These are phyloP conservation scores for Nematolebias whitei DNA, from an alignment of 2,113 vertebrate genomes.

Conservation along the genomic window DNA sequence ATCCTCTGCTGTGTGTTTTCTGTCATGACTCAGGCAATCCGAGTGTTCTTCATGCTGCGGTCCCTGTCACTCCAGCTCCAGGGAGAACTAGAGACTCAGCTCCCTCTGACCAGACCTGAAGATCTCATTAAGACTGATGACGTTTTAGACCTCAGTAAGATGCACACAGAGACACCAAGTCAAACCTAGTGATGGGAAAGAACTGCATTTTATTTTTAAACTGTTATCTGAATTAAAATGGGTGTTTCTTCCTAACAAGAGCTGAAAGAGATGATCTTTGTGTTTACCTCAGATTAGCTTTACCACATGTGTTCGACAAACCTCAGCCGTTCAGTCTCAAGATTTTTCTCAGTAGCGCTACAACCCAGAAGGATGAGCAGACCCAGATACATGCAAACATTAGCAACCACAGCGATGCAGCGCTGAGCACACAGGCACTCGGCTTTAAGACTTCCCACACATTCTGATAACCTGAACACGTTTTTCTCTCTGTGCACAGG, in stretches of 20 bases:
- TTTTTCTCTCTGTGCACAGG: slow-evolving; percentile 17
- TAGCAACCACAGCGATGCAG: slow-evolving; percentile 16
- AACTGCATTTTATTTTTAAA: not conserved
- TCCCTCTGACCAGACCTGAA: slow-evolving; percentile 92
- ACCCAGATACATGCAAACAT: not conserved
- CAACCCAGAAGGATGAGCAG: not conserved
- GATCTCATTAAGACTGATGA: slow-evolving; percentile 97
- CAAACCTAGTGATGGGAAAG: not conserved
- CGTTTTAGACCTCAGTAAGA: slow-evolving; percentile 97
- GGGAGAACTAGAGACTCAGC: slow-evolving; percentile 90
- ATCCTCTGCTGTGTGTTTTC: not conserved
- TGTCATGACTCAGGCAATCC: slow-evolving; percentile 87
- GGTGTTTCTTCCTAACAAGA: not conserved
- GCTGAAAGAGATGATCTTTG: too few species aligned
- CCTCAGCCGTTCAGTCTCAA: not conserved
- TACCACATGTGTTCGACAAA: not conserved
- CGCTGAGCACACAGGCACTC: not conserved
- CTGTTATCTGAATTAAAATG: not conserved
- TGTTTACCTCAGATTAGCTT: too few species aligned
- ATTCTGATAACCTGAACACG: not conserved
- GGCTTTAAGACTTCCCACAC: slow-evolving; percentile 22
- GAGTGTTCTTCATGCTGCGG: slow-evolving; percentile 96
- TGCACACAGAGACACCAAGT: slow-evolving; percentile 6
- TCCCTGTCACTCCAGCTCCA: slow-evolving; percentile 89
- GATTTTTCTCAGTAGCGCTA: not conserved